Evolutionary conservation across 1,140 invertebrate genomes (phyloP).

Genomic region (Condylostylus longicornis): DNA sequence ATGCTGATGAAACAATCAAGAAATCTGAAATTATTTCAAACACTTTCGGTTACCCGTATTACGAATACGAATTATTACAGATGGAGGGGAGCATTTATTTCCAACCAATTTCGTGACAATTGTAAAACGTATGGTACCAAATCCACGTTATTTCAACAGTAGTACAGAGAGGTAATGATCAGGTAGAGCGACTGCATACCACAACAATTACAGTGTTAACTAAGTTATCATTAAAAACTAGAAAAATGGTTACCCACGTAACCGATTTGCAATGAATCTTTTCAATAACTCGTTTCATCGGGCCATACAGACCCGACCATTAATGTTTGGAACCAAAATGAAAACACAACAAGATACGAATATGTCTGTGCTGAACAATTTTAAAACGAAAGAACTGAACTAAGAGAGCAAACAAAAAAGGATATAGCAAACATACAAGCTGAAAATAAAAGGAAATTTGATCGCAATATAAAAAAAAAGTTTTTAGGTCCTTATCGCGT

Average conservation of each 20-base stretch:
- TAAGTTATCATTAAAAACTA: conserved; percentile 11
- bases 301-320: too few species aligned
- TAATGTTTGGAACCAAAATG: too few species aligned
- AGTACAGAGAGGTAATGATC: conserved; percentile 10
- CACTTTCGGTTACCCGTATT: conserved; percentile 8
- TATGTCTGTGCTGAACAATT: too few species aligned
- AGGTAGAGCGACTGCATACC: conserved; percentile 12
- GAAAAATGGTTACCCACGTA: conserved; percentile 9
- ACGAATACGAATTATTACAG: conserved; percentile 10
- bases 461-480: too few species aligned
- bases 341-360: too few species aligned
- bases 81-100: conserved; percentile 7
- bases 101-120: conserved; percentile 6
- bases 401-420: too few species aligned
- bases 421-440: too few species aligned
- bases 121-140: conserved; percentile 6
- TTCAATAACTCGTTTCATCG: too few species aligned
- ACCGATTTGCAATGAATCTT: too few species aligned
- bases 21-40: conserved; percentile 13
- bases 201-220: conserved; percentile 11
- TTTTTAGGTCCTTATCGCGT: too few species aligned
- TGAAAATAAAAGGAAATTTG: too few species aligned
- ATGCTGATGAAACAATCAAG: conserved; percentile 6
- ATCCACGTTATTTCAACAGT: conserved; percentile 6
- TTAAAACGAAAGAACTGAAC: too few species aligned